phyloP scores from a whole-genome alignment of 30 jellyfish, hydroid and myxozoan genomes.

The Chrysaora quinquecirrha region DNA sequence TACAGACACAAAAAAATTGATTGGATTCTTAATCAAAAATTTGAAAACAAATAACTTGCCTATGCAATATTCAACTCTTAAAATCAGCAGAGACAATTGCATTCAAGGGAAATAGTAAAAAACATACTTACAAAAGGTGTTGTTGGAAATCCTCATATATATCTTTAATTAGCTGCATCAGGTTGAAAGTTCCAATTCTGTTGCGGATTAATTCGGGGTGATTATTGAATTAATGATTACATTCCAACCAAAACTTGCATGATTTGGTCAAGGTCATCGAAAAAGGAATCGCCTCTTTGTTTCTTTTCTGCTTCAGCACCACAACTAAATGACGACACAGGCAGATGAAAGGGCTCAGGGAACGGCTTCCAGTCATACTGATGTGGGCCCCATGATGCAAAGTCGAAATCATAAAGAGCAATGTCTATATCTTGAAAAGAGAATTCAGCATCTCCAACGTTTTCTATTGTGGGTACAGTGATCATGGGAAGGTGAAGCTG shows the following conservation, averaged over 20 bases:
- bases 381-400: constrained; percentile 58
- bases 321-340: constrained; percentile 71
- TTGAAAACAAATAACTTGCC: no score
- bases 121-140: constrained; percentile 9
- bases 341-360: constrained; percentile 49
- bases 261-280: constrained; percentile 94
- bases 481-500: constrained; percentile 45
- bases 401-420: constrained; percentile 83
- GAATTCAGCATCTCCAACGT: constrained; percentile 54
- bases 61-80: no score
- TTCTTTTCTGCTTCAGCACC: constrained; percentile 81
- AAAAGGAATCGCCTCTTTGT: constrained; percentile 83
- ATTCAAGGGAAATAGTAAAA: not conserved
- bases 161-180: no score
- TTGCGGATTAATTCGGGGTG: not conserved
- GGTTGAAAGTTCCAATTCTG: no score
- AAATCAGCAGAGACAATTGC: no score
- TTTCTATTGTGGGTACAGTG: constrained; percentile 52
- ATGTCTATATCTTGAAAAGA: constrained; percentile 85
- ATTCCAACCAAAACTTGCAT: constrained; percentile 97
- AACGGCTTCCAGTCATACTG: constrained; percentile 58
- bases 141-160: not conserved
- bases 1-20: no score
- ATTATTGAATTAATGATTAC: constrained; percentile 32
- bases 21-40: no score